A percentile compares a stretch with the other conserved stretches of the same genome.
Conservation (phyloP, 2,113 vertebrate genomes). For the Typhlomys cinereus region DNA sequence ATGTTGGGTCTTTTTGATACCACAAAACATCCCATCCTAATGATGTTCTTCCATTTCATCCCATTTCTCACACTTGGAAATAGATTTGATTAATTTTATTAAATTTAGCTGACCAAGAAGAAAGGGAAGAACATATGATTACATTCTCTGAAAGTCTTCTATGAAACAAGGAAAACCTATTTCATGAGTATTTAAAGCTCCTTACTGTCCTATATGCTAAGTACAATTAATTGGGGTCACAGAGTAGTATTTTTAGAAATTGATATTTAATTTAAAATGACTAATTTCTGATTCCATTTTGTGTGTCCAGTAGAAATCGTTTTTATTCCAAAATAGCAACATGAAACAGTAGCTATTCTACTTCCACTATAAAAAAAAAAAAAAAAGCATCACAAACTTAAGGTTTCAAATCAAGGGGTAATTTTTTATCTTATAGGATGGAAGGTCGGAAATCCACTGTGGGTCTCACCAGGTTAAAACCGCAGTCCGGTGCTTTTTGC, state of each 20-base stretch:
- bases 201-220: neutral
- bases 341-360: neutral
- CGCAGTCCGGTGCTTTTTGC: neutral
- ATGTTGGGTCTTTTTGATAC: neutral
- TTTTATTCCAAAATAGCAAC: conserved; percentile 27
- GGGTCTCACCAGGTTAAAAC: neutral
- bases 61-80: neutral
- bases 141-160: neutral
- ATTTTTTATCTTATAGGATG: neutral
- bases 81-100: neutral
- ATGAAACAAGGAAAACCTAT: neutral
- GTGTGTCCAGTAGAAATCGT: neutral
- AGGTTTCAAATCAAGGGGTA: neutral
- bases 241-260: neutral
- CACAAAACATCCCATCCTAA: neutral
- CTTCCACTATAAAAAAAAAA: conserved; percentile 15
- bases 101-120: conserved; percentile 11
- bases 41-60: neutral
- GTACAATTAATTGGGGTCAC: conserved; percentile 43
- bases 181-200: neutral
- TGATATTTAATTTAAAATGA: conserved; percentile 56
- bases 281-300: conserved; percentile 15
- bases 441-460: neutral
- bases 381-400: neutral
- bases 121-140: neutral